Evolutionary conservation across 1,140 invertebrate species (phyloP).

Genomic region (Choristoneura fumiferana): DNA sequence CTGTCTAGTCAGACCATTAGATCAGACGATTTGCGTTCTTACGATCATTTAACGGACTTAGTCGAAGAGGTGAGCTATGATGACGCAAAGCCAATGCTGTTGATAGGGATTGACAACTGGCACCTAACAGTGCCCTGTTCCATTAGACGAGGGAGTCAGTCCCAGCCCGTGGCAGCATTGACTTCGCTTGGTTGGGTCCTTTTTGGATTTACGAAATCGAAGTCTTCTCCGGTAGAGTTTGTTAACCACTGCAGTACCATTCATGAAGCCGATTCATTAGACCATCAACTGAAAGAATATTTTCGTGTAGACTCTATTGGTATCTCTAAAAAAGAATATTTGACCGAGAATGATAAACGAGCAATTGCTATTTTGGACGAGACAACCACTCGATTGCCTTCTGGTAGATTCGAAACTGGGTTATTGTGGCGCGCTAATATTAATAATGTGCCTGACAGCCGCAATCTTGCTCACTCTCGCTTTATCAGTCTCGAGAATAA

Average conservation of each 20-base stretch:
- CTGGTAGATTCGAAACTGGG: conserved; percentile 1
- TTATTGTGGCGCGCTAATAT: neutral
- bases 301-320: neutral
- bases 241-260: neutral
- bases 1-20: no score
- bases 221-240: neutral
- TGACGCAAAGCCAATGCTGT: no score
- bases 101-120: no score
- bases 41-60: no score
- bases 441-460: conserved; percentile 3
- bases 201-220: conserved; percentile 1
- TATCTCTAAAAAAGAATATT: neutral
- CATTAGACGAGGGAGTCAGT: no score
- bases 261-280: neutral
- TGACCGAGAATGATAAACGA: neutral
- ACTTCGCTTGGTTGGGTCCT: conserved; percentile 20
- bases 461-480: neutral
- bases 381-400: neutral
- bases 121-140: no score
- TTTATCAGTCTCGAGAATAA: conserved; percentile 1
- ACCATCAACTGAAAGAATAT: neutral
- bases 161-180: no score
- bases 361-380: conserved; percentile 12
- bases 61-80: no score
- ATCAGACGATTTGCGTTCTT: no score